Conservation (phyloP, 2,113 vertebrate species). For the Capra hircus region DNA sequence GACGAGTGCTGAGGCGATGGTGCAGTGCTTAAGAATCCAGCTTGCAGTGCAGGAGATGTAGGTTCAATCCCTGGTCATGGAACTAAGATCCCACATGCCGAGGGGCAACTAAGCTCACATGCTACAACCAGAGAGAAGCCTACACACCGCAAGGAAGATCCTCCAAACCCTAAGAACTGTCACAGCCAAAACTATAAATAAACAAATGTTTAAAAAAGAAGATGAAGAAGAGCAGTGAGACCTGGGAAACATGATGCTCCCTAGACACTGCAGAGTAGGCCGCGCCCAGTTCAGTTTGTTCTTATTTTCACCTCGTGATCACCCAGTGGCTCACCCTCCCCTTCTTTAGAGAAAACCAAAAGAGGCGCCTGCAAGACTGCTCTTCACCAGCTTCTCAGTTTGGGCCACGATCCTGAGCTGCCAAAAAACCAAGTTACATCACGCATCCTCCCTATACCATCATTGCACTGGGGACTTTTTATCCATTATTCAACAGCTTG, state of each 20-base stretch:
- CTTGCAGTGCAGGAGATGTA: neutral
- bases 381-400: neutral
- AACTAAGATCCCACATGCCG: neutral
- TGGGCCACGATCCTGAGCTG: neutral
- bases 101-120: neutral
- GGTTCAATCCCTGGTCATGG: neutral
- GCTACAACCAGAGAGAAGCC: neutral
- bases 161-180: neutral
- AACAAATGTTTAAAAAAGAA: neutral
- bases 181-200: neutral
- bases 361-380: neutral
- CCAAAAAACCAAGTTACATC: neutral
- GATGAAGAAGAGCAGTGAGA: neutral
- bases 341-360: neutral
- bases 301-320: neutral
- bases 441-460: neutral
- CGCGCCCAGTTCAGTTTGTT: neutral
- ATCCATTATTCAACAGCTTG: neutral
- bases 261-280: neutral
- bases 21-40: neutral
- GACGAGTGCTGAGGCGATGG: neutral
- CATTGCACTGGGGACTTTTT: neutral
- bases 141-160: neutral
- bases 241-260: neutral
- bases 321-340: no score